A percentile compares a stretch with the other conserved stretches of the same genome.
phyloP scores from a whole-genome alignment of 2,113 vertebrate species.

The Gopherus flavomarginatus region DNA sequence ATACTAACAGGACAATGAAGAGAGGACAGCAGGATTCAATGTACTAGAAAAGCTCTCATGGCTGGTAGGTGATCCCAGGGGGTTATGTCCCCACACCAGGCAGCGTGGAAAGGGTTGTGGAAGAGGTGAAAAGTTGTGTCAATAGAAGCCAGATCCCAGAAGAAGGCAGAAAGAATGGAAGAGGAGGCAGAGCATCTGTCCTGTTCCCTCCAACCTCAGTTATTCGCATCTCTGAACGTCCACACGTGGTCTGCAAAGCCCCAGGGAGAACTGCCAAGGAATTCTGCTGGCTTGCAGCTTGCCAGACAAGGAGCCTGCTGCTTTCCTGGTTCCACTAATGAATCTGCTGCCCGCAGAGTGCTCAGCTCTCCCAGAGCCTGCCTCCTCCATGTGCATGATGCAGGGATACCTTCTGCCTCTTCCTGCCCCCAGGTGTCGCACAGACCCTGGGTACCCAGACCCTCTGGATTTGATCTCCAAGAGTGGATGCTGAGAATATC shows the following conservation, averaged over 20 bases:
- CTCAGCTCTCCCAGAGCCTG: background rate
- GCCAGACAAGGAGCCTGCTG: rapidly evolving
- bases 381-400: no score
- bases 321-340: background rate
- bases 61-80: background rate
- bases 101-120: rapidly evolving
- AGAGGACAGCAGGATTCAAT: background rate
- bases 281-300: rapidly evolving
- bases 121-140: background rate
- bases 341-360: background rate
- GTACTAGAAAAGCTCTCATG: background rate
- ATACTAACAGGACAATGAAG: background rate
- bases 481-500: background rate
- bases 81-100: background rate
- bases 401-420: background rate
- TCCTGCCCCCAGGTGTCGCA: background rate
- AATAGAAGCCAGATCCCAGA: background rate
- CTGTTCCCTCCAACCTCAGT: background rate
- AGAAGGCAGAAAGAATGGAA: rapidly evolving
- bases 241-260: background rate
- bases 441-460: background rate
- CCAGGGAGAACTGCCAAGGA: background rate
- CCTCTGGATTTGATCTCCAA: background rate
- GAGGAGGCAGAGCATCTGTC: background rate
- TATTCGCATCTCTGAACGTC: background rate